These are phyloP conservation scores for Allolobophora icterica DNA, from an alignment of 2,888 invertebrate genomes.

Conservation along the genomic window DNA sequence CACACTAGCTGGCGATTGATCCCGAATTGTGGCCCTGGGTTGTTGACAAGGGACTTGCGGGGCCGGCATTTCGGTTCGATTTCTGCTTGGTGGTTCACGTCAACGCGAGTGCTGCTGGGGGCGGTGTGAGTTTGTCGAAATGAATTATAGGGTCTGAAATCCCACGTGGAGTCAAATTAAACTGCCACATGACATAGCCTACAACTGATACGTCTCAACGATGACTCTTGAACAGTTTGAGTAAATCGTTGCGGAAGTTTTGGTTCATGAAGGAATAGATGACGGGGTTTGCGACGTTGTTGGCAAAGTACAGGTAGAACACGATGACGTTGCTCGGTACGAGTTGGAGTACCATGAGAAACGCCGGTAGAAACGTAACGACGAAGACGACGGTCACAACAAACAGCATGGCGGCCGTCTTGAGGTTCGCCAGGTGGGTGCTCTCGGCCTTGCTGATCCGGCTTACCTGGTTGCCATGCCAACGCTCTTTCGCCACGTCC, in stretches of 20 bases:
- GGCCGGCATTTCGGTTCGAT: too few relatives aligned
- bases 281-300: slow-evolving; percentile 64
- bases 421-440: slow-evolving; percentile 55
- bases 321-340: slow-evolving; percentile 54
- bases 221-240: slow-evolving; percentile 41
- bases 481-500: slow-evolving; percentile 50
- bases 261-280: slow-evolving; percentile 65
- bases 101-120: too few relatives aligned
- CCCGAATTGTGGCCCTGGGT: too few relatives aligned
- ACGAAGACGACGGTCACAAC: slow-evolving; percentile 63
- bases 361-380: slow-evolving; percentile 61
- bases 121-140: too few relatives aligned
- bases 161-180: too few relatives aligned
- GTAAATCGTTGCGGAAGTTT: slow-evolving; percentile 61
- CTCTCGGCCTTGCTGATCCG: slow-evolving; percentile 48
- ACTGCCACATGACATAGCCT: too few relatives aligned
- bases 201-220: neutral
- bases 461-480: slow-evolving; percentile 36
- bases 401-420: slow-evolving; percentile 63
- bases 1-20: too few relatives aligned
- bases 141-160: too few relatives aligned
- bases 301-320: slow-evolving; percentile 64
- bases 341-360: slow-evolving; percentile 56
- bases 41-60: too few relatives aligned
- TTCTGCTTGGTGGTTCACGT: too few relatives aligned